These are phyloP conservation scores for Penaeus chinensis DNA, from an alignment of 1,140 invertebrate species.

Conservation along the genomic window DNA sequence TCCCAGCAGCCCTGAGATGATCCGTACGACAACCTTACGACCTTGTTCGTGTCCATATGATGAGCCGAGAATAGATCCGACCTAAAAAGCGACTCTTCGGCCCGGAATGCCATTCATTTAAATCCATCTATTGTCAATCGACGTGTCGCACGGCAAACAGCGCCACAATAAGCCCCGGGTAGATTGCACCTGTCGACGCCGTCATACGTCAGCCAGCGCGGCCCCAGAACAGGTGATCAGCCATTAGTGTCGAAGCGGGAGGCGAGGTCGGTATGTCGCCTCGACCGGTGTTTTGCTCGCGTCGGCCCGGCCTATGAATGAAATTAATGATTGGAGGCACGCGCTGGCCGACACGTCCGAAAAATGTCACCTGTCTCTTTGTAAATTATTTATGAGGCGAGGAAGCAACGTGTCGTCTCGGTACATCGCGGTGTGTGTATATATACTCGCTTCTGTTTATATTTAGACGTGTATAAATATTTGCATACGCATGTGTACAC, in stretches of 20 bases:
- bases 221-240: slow-evolving; percentile 6
- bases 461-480: no score
- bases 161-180: neutral
- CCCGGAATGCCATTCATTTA: neutral
- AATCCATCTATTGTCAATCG: neutral
- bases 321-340: no score
- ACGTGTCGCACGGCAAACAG: no score
- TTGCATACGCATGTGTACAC: no score
- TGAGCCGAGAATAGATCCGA: neutral
- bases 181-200: slow-evolving; percentile 4
- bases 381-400: no score
- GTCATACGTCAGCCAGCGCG: slow-evolving; percentile 18
- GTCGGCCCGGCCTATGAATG: neutral
- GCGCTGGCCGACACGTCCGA: no score
- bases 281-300: neutral
- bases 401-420: no score
- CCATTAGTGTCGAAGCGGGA: neutral
- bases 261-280: neutral
- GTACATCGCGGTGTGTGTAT: no score
- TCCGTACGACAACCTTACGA: slow-evolving; percentile 17
- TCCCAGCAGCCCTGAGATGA: slow-evolving; percentile 14
- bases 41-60: neutral
- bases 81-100: neutral
- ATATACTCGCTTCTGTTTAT: no score
- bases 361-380: no score